These are phyloP conservation scores for Drosophila arizonae DNA, from an alignment of 1,140 invertebrate species.

Conservation along the genomic window DNA sequence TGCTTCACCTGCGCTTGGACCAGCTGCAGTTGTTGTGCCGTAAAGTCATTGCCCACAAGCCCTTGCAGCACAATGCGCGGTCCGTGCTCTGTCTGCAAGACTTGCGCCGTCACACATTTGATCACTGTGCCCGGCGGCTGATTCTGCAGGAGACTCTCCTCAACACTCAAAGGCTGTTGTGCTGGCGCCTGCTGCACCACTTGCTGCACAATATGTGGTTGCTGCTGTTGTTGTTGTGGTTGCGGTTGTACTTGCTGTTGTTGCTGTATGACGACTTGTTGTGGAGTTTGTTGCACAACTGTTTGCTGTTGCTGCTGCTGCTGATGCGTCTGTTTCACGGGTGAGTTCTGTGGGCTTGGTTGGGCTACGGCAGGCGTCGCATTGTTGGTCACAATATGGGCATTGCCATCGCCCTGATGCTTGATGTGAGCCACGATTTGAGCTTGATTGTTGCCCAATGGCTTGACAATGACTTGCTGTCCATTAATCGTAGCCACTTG, in stretches of 20 bases:
- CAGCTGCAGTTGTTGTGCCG: constrained; percentile 89
- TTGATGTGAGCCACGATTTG: constrained; percentile 88
- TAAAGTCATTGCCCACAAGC: constrained; percentile 90
- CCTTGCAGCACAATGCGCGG: constrained; percentile 93
- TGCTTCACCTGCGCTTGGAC: constrained; percentile 95
- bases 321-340: constrained; percentile 51
- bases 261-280: constrained; percentile 61
- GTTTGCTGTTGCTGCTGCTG: constrained; percentile 40
- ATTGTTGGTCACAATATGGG: constrained; percentile 77
- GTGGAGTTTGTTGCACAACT: constrained; percentile 58
- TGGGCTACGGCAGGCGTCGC: constrained; percentile 44
- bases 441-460: constrained; percentile 88
- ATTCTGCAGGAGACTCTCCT: constrained; percentile 88
- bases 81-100: constrained; percentile 91
- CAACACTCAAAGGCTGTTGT: constrained; percentile 84
- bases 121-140: constrained; percentile 93
- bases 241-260: constrained; percentile 37
- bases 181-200: constrained; percentile 27
- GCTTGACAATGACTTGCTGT: constrained; percentile 90
- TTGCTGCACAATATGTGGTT: constrained; percentile 51
- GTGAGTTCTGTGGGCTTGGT: constrained; percentile 61
- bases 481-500: constrained; percentile 92
- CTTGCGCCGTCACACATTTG: constrained; percentile 92
- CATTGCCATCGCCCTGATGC: constrained; percentile 82
- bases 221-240: constrained; percentile 29